Evolutionary conservation across 2,113 vertebrate genomes (phyloP).

Genomic region (Drymodes brunneopygia): DNA sequence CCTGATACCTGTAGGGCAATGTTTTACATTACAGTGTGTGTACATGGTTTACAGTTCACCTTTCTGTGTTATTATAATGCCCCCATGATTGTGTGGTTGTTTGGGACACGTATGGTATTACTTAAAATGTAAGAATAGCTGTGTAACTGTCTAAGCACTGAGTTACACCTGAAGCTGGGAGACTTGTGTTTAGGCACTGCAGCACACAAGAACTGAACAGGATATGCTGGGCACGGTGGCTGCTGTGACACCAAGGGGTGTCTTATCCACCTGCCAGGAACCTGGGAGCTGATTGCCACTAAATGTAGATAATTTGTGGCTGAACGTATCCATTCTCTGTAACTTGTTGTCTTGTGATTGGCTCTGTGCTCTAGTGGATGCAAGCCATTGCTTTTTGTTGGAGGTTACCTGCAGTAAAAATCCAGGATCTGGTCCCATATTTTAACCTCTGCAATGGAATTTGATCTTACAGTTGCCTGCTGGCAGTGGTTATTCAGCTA

Average conservation of each 20-base stretch:
- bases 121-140: neutral
- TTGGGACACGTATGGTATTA: neutral
- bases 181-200: neutral
- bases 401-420: neutral
- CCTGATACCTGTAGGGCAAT: neutral
- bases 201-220: neutral
- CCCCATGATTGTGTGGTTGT: accelerated
- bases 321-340: neutral
- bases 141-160: neutral
- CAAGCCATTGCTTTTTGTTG: neutral
- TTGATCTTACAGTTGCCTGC: neutral
- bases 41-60: neutral
- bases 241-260: neutral
- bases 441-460: neutral
- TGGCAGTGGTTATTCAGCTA: neutral
- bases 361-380: neutral
- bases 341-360: neutral
- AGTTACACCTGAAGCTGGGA: neutral
- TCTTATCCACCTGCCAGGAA: neutral
- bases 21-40: neutral
- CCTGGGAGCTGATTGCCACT: neutral
- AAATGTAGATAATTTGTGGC: neutral
- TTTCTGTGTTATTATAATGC: neutral
- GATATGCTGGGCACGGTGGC: neutral
- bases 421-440: neutral